Evolutionary conservation across 2,888 invertebrate genomes (phyloP), one percentile per base, ranked within the genome.

Genomic region (Amiota mariae): DNA sequence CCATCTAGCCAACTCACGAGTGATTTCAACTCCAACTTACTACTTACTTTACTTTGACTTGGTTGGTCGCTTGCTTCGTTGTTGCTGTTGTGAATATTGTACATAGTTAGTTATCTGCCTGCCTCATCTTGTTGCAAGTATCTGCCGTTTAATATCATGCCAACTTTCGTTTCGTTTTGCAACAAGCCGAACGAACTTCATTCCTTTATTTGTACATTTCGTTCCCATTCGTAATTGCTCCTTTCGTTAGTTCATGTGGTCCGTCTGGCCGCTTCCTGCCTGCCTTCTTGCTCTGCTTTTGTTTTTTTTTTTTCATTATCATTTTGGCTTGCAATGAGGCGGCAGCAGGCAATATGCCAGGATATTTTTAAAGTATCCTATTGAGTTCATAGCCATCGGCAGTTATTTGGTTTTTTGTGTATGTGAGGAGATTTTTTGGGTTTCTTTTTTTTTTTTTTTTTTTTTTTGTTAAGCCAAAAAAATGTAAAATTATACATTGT

Each of bases 221-320:
- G n/a, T 46, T 15, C 63, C 46, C 46, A 51, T 73, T 74, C 73
- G 81, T 79, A 80, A 80, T 80, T 80, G 80, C 79, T 73, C 73
- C 74, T 73, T 74, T 80, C 76, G 71, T 77, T 71, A 24, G 54
- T 57, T 54, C 18, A 48, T 8, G 24, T 9, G n/a, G 67, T 6
- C 36, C 36, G 8, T 6, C 36, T 36, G 36, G 4, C 36, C 36
- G 36, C 6, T 36, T 36, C 36, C 36, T 36, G 36, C 36, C 6
- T 36, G 36, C 36, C 36, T 36, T 6, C 6, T 36, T 36, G 36
- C 3, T 36, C 6, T 36, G 36, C 36, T 6, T 36, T 36, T 36
- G 3, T 24, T 24, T 24, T 36, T 36, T 36, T 36, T 36, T 36
- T 36, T 36, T 36, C 8, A 36, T 36, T 36, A 36, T 36, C 6